These are phyloP conservation scores for Vulpes ferrilata DNA, from an alignment of 2,113 vertebrate species.

Conservation along the genomic window DNA sequence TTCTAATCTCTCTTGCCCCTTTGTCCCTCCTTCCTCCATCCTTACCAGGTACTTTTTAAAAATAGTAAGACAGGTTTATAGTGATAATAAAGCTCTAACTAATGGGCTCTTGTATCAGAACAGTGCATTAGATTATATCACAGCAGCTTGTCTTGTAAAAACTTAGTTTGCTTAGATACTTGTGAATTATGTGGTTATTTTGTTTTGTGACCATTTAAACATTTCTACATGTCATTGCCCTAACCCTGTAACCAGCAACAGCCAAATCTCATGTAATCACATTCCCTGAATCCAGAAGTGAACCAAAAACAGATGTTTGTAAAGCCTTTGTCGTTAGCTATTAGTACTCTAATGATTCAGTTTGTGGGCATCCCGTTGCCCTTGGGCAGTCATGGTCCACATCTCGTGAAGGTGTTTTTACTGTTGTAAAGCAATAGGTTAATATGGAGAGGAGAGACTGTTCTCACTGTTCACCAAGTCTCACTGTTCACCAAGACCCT, in stretches of 20 bases:
- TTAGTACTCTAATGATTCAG: background rate
- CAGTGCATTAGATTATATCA: background rate
- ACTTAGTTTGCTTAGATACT: constrained; percentile 10
- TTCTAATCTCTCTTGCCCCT: background rate
- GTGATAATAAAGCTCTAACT: constrained; percentile 1
- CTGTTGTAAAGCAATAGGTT: background rate
- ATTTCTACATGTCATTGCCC: constrained; percentile 8
- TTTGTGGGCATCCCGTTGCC: background rate
- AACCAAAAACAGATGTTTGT: constrained; percentile 38
- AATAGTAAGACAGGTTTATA: background rate
- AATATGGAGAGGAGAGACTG: constrained; percentile 5
- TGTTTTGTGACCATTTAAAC: constrained; percentile 59
- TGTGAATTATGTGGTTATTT: constrained; percentile 31
- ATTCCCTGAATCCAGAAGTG: constrained; percentile 23
- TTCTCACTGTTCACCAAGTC: background rate
- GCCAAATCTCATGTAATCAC: background rate
- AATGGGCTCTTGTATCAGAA: background rate
- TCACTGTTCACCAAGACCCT: background rate
- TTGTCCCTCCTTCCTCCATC: background rate
- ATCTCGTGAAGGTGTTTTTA: background rate
- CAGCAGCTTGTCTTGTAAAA: background rate
- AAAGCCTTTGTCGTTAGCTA: constrained; percentile 34
- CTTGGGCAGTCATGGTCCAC: background rate
- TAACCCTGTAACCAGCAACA: background rate
- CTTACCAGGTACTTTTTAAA: background rate